phyloP scores from a whole-genome alignment of 2,113 vertebrate species.

The Holacanthus passer region DNA sequence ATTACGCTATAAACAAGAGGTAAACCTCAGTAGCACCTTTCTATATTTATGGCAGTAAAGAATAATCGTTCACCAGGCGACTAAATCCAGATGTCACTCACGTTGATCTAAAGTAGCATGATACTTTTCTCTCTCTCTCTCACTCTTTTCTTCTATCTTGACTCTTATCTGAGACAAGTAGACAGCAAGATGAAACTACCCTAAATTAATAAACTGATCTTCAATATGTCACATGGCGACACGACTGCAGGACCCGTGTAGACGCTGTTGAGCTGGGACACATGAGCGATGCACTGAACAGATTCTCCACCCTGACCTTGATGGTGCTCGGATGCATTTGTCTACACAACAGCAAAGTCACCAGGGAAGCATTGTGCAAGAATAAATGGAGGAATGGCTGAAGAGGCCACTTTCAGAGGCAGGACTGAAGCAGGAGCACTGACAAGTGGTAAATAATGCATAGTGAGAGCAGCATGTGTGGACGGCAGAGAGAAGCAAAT shows the following conservation, averaged over 20 bases:
- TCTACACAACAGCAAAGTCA: slow-evolving; percentile 28
- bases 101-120: background rate
- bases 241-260: background rate
- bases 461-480: slow-evolving; percentile 28
- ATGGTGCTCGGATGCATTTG: slow-evolving; percentile 24
- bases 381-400: slow-evolving; percentile 35
- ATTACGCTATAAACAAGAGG: background rate
- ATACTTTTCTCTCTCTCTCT: background rate
- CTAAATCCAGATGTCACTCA: background rate
- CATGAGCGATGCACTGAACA: slow-evolving; percentile 7
- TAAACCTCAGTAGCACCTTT: background rate
- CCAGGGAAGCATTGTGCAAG: background rate
- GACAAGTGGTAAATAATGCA: slow-evolving; percentile 65
- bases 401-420: slow-evolving; percentile 38
- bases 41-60: background rate
- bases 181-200: background rate
- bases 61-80: slow-evolving; percentile 1
- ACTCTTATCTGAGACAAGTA: slow-evolving; percentile 6
- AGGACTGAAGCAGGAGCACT: slow-evolving; percentile 31
- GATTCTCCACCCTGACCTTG: slow-evolving; percentile 17
- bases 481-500: slow-evolving; percentile 17
- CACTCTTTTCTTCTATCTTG: too few species aligned
- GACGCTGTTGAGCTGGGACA: background rate
- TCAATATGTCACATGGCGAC: background rate
- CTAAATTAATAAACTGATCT: background rate